Percentiles rank a stretch among this genome's conserved stretches.
Conservation (phyloP, 2,888 invertebrate genomes). For the Petrolisthes cinctipes region DNA sequence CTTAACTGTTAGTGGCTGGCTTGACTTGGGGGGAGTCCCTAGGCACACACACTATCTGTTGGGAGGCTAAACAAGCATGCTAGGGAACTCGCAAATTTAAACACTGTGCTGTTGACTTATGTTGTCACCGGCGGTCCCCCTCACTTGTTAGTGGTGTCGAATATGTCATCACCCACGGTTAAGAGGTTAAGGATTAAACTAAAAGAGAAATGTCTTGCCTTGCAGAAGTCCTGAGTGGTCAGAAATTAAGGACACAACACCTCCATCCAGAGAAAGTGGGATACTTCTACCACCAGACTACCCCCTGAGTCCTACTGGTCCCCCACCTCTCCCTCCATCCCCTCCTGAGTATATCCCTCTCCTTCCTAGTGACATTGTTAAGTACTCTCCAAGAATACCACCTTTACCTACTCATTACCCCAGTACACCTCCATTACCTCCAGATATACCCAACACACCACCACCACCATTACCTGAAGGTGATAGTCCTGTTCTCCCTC, state of each 20-base stretch:
- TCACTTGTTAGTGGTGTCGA: no score
- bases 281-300: background rate
- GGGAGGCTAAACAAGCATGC: no score
- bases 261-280: slow-evolving; percentile 12
- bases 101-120: no score
- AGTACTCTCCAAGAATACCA: background rate
- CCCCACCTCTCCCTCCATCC: slow-evolving; percentile 23
- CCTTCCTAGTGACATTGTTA: background rate
- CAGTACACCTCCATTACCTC: slow-evolving; percentile 16
- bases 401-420: background rate
- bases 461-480: slow-evolving; percentile 21
- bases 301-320: slow-evolving; percentile 34
- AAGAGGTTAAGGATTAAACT: no score
- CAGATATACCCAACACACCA: background rate
- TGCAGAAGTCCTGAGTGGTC: slow-evolving; percentile 43
- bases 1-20: no score
- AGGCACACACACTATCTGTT: no score
- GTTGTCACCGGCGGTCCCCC: no score
- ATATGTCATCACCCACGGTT: no score
- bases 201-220: background rate
- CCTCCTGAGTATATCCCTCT: slow-evolving; percentile 5
- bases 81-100: no score
- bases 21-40: no score
- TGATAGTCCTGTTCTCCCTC: slow-evolving; percentile 49
- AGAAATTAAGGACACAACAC: slow-evolving; percentile 23